These are phyloP conservation scores for Cariama cristata DNA, from an alignment of 2,113 vertebrate species.

Conservation along the genomic window DNA sequence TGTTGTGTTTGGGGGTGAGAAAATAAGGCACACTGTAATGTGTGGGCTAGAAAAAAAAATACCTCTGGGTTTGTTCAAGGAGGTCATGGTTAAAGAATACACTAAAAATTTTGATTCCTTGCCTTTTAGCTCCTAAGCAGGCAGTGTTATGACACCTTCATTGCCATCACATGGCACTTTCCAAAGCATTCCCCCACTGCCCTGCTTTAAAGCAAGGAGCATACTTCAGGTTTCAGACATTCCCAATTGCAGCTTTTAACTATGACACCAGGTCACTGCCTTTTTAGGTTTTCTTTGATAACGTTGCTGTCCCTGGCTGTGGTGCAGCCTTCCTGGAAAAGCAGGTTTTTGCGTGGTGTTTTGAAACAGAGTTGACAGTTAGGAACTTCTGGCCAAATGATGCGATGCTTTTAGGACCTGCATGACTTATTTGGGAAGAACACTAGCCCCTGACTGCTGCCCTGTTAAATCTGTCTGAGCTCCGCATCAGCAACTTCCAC, in stretches of 20 bases:
- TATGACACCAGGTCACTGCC: rapidly evolving
- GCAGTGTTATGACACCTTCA: rapidly evolving
- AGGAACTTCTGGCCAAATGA: not conserved
- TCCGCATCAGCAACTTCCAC: rapidly evolving
- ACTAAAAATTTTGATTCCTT: not conserved
- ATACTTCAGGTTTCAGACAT: not conserved
- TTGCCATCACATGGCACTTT: not conserved
- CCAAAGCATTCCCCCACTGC: not conserved
- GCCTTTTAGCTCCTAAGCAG: not conserved
- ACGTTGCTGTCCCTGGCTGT: rapidly evolving
- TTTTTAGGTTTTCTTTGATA: not conserved
- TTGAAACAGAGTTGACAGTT: not conserved
- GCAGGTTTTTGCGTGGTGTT: not conserved
- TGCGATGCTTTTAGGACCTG: not conserved
- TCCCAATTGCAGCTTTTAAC: not conserved
- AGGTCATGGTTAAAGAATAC: not conserved
- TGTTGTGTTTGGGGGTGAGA: not conserved
- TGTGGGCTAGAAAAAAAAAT: not conserved
- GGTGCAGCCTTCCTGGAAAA: not conserved
- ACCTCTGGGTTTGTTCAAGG: not conserved
- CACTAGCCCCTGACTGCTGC: not conserved
- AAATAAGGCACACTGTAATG: not conserved
- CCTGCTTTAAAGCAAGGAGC: not conserved
- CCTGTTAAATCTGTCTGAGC: not conserved
- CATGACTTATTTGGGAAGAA: not conserved